These are phyloP conservation scores for Microctonus brassicae DNA, from an alignment of 2,888 invertebrate genomes.

Conservation along the genomic window DNA sequence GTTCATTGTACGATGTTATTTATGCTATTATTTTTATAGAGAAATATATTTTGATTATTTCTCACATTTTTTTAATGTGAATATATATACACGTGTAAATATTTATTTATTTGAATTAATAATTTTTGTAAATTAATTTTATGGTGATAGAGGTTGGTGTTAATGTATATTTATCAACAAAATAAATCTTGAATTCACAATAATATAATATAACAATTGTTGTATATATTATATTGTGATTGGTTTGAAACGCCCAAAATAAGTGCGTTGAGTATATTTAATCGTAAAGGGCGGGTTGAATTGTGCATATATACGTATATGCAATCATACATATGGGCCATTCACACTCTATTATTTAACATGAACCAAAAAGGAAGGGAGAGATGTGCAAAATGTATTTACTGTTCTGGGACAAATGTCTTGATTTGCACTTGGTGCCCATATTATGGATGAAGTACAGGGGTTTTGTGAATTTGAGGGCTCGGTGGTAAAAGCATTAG, in stretches of 20 bases:
- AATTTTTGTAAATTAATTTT: neutral
- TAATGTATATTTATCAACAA: neutral
- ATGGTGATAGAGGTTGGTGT: too few species aligned
- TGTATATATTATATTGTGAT: neutral
- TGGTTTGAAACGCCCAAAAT: conserved; percentile 16
- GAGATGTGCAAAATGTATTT: conserved; percentile 58
- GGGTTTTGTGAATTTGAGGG: conserved; percentile 42
- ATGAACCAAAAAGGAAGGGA: conserved; percentile 35
- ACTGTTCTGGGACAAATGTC: conserved; percentile 60
- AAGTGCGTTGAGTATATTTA: neutral
- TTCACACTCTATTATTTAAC: conserved; percentile 28
- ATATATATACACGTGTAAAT: too few species aligned
- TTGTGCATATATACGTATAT: conserved; percentile 2
- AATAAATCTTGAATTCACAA: conserved; percentile 3
- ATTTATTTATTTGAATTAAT: conserved; percentile 6
- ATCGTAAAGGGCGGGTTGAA: neutral
- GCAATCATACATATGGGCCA: conserved; percentile 16
- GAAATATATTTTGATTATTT: too few species aligned
- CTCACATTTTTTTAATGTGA: too few species aligned
- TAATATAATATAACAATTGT: neutral
- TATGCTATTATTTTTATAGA: too few species aligned
- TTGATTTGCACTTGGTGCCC: conserved; percentile 61
- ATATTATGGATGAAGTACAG: conserved; percentile 16
- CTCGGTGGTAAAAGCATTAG: conserved; percentile 46
- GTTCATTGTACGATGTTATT: too few species aligned